These are phyloP conservation scores for Uropsilus gracilis DNA, from an alignment of 2,113 vertebrate species.

Conservation along the genomic window DNA sequence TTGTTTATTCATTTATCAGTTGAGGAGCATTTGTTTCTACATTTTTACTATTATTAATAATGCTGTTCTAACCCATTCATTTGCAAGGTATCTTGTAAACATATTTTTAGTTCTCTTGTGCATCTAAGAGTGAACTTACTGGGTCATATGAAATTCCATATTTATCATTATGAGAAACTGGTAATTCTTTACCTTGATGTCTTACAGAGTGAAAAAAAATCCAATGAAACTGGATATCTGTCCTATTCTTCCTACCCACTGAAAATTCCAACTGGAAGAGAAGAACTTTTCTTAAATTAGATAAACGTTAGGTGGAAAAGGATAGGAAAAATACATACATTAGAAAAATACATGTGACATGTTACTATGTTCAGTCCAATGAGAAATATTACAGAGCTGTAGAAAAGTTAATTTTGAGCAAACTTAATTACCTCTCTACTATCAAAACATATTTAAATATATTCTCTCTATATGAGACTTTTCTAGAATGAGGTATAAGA, in stretches of 20 bases:
- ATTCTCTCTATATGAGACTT: not conserved
- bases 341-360: not conserved
- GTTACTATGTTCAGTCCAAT: not conserved
- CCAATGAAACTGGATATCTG: not conserved
- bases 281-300: constrained; percentile 8
- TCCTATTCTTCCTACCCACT: too few species aligned
- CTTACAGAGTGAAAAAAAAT: not conserved
- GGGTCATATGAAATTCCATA: too few species aligned
- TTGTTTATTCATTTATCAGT: too few species aligned
- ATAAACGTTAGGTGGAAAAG: not conserved
- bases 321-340: not conserved
- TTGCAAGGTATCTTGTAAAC: too few species aligned
- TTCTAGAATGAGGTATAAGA: not conserved
- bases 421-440: not conserved
- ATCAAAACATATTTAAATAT: constrained; percentile 11
- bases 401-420: constrained; percentile 40
- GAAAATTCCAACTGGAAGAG: not conserved
- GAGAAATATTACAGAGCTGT: not conserved
- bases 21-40: too few species aligned
- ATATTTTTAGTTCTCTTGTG: too few species aligned
- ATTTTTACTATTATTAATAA: not conserved
- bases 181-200: constrained; percentile 7
- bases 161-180: too few species aligned
- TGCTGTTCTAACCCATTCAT: not conserved
- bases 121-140: too few species aligned